Evolutionary conservation across 2,888 invertebrate genomes (phyloP), one percentile per base, ranked within the genome.

Genomic region (Polyommatus icarus): DNA sequence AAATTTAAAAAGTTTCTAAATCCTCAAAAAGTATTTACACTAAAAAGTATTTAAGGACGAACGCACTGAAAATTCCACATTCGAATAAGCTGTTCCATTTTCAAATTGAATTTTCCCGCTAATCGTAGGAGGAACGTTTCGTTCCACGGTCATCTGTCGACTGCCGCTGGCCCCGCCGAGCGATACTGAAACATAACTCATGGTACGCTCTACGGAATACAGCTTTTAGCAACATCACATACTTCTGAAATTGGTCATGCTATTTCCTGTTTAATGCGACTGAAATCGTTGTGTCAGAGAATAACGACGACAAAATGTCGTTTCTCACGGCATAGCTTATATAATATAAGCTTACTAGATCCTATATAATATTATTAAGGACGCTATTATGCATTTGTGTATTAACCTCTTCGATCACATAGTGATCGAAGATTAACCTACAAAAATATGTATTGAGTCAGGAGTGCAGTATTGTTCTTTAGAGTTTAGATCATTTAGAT

Each of bases 101-200:
- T 67, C 15, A 67, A 67, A 29, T 67, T 29, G 29, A 67, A 67
- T 18, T 67, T 32, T 67, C 67, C 29, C 67, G 67, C 29, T 5
- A 32, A 67, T 67, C 15, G 6, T 0, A 12, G 67, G 24, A 29
- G 67, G 67, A 67, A 67, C 67, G 67, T 15, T 67, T 67, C 67
- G 67, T 67, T 67, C 67, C 15, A 32, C 67, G 67, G 67, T 29
- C 67, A 32, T 67, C 67, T 15, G 67, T 67, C 67, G 67, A 67
- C 67, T 67, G 67, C 67, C 67, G 67, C 67, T 67, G 15, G 29
- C 67, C 67, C 29, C 29, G 67, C 1, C 29, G 15, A 32, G 29
- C 12, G 67, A 8, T 12, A 29, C 67, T 32, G 67, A 67, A 67
- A 32, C 67, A 67, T 20, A 61, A 20, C 61, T 67, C 67, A 67